These are phyloP conservation scores for Zosterops hypoxanthus DNA, from an alignment of 2,113 vertebrate genomes.

Conservation along the genomic window DNA sequence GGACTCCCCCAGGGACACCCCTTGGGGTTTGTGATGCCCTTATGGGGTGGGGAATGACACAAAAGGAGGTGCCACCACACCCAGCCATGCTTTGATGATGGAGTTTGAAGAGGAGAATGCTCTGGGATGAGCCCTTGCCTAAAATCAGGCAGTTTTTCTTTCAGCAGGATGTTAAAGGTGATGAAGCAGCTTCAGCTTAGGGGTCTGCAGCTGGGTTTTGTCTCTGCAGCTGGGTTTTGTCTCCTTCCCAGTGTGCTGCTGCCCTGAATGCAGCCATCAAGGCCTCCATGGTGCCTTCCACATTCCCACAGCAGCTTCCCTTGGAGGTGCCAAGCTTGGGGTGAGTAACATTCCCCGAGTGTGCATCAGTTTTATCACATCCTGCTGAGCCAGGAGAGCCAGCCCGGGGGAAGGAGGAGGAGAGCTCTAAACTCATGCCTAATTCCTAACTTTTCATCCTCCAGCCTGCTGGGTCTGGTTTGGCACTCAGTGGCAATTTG, in stretches of 20 bases:
- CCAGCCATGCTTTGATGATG: fast-evolving
- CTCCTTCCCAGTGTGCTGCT: not conserved
- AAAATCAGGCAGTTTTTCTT: not conserved
- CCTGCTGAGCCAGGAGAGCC: not conserved
- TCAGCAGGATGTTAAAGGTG: not conserved
- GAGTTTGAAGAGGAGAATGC: not conserved
- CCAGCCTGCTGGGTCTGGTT: not conserved
- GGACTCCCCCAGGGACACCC: not conserved
- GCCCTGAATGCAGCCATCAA: not conserved
- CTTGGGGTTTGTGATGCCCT: fast-evolving
- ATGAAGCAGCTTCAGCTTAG: not conserved
- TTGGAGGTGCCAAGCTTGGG: not conserved
- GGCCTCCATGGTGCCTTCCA: not conserved
- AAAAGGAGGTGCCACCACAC: not conserved
- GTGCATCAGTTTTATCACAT: not conserved
- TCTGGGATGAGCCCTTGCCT: not conserved
- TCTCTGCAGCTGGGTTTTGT: not conserved
- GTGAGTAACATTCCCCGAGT: not conserved
- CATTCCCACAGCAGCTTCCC: not conserved
- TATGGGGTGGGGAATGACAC: not conserved
- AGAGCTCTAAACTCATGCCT: not conserved
- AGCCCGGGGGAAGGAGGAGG: not conserved
- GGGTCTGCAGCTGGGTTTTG: not conserved
- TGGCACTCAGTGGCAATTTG: fast-evolving
- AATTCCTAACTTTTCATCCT: not conserved